A percentile compares a stretch with the other conserved stretches of the same genome.
Conservation (phyloP, 2,113 vertebrate species). For the Microcebus griseorufus region DNA sequence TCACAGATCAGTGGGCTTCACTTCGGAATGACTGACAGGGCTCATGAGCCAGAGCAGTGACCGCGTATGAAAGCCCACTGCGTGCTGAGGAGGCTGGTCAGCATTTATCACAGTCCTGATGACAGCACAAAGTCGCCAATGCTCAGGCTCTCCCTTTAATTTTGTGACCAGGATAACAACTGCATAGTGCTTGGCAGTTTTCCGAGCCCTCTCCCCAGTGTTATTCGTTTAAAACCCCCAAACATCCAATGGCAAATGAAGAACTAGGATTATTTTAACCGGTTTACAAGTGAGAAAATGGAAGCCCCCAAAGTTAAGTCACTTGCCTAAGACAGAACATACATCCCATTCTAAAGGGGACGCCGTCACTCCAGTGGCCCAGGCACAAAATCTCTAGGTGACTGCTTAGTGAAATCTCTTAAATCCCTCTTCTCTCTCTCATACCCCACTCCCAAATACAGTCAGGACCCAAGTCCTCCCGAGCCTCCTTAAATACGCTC, state of each 20-base stretch:
- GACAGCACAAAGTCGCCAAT: not conserved
- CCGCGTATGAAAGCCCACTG: rapidly evolving
- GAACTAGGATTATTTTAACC: not conserved
- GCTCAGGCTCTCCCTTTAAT: not conserved
- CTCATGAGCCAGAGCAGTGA: not conserved
- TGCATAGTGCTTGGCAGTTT: not conserved
- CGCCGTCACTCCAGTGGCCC: not conserved
- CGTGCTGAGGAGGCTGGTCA: rapidly evolving
- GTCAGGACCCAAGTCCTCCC: not conserved
- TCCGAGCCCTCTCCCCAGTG: not conserved
- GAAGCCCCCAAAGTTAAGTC: not conserved
- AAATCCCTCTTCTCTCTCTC: not conserved
- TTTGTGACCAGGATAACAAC: not conserved
- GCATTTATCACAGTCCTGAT: not conserved
- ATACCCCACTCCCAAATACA: not conserved
- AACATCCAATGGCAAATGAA: slow-evolving; percentile 9
- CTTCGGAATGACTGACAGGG: not conserved
- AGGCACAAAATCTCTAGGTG: not conserved
- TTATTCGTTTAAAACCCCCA: not conserved
- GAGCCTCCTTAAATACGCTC: not conserved
- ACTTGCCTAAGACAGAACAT: not conserved
- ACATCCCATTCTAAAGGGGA: not conserved
- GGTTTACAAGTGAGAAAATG: not conserved
- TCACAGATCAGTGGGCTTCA: not conserved
- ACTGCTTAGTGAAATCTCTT: not conserved